Percentiles rank a stretch among this genome's conserved stretches.
These are phyloP conservation scores for human (Homo sapiens) DNA, from an alignment of 2,113 vertebrate species.

Conservation along the genomic window GRCh38 chr12:129824001-129824500, in stretches of 20 bases:
- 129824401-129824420: not conserved
- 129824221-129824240: not conserved
- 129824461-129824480: not conserved
- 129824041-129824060: not conserved
- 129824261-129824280: not conserved
- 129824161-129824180: not conserved
- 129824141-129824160: not conserved
- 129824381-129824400: not conserved
- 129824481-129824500: not conserved
- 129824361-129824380: not conserved
- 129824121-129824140: not conserved
- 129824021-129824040: not conserved
- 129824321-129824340: not conserved
- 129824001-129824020: too few species aligned
- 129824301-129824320: not conserved
- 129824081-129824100: not conserved
- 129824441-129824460: not conserved
- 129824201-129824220: not conserved
- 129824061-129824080: not conserved
- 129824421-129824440: not conserved
- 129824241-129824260: fast-evolving
- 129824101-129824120: not conserved
- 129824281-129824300: not conserved
- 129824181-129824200: not conserved
- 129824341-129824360: not conserved